Conservation (phyloP, 2,888 invertebrate species). For the Acanthosepion lycidas region DNA sequence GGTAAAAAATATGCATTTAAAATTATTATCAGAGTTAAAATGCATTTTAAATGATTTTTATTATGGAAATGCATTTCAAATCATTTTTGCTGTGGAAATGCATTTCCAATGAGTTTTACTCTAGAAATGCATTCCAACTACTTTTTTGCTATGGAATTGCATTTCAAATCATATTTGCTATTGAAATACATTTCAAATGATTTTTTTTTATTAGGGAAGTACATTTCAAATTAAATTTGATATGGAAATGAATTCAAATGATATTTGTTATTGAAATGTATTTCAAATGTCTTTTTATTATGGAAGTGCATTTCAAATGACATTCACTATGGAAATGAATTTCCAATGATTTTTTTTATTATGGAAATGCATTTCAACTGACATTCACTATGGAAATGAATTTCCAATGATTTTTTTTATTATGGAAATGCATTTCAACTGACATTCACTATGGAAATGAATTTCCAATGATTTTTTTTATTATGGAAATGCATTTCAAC, state of each 20-base stretch:
- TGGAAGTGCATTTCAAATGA: neutral
- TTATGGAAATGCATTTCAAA: neutral
- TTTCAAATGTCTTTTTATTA: neutral
- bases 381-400: neutral
- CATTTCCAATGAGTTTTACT: neutral
- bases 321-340: neutral
- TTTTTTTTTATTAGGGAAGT: too few relatives aligned
- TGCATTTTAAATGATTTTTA: neutral
- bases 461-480: too few relatives aligned
- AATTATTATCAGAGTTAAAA: neutral
- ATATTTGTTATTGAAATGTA: neutral
- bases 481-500: neutral
- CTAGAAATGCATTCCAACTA: neutral
- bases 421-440: neutral
- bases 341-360: neutral
- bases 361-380: neutral
- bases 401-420: neutral
- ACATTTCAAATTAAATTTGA: too few relatives aligned
- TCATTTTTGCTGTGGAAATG: neutral
- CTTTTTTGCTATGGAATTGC: neutral
- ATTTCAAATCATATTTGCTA: neutral
- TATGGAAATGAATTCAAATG: too few relatives aligned
- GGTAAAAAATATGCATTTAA: too few relatives aligned
- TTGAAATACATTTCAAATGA: too few relatives aligned
- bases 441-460: too few relatives aligned